Evolutionary conservation across 2,888 invertebrate species (phyloP), one percentile per base, ranked within the genome.

Genomic region (Oxystoma pomonae): DNA sequence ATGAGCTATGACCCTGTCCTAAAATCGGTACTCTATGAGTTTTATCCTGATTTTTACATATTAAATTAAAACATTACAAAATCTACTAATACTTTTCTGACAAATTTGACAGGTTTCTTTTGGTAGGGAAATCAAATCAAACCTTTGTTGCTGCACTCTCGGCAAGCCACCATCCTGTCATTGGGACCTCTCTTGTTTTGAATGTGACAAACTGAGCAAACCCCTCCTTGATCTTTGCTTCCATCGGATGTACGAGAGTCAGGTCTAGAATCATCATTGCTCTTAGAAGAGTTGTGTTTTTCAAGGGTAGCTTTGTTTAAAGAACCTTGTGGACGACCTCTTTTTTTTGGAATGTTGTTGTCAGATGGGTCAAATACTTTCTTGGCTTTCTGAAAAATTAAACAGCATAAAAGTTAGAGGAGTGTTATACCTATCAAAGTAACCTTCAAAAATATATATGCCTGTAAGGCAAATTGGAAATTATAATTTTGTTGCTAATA

Each of bases 311-410:
- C 80, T 75, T 86, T 87, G 71, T 86, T 87, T 12, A 87, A 78
- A 16, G 85, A 85, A 2, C 87, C 87, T 1, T 86, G 81, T 12
- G 88, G 87, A 57, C 89, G 83, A 0, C 90, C 90, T 64, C 90
- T 81, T 78, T 89, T 89, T 74, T 87, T 86, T 9, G 92, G 91
- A 50, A 90, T 81, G 78, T 91, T 90, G 69, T 89, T 90, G 73
- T 92, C 92, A 0, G 92, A 92, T 1, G 93, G 93, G 79, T 93
- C 92, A 75, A 92, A 93, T 0, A 93, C 92, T 76, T 90, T 90
- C 75, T 91, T 92, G 0, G 91, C 92, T 83, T 91, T 87, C 87
- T 86, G 73, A 58, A 71, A 67, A 72, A 55, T 58, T 55, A 21
- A 1, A 59, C 21, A 17, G 51, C 16, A 2, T 16, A 16, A 2